These are phyloP conservation scores for Chymomyza caudatula DNA, from an alignment of 2,888 invertebrate species.

Conservation along the genomic window DNA sequence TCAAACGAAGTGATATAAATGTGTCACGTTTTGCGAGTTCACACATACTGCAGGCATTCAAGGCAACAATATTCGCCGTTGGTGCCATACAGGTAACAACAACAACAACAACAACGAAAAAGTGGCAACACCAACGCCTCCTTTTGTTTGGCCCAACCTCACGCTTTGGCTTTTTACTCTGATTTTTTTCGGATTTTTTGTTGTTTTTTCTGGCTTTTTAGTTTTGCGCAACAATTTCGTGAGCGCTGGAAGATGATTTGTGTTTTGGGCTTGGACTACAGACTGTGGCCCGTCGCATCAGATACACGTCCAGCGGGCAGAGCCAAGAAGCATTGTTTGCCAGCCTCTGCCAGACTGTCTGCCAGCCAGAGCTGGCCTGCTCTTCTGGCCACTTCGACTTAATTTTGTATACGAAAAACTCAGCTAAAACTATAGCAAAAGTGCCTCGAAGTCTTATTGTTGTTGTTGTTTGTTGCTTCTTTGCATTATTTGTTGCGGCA, in stretches of 20 bases:
- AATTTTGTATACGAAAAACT: conserved; percentile 51
- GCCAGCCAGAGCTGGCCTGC: conserved; percentile 28
- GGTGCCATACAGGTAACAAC: conserved; percentile 64
- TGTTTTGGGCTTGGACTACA: conserved; percentile 30
- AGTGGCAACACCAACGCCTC: conserved; percentile 70
- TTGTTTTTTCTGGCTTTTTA: conserved; percentile 47
- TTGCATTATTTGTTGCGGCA: conserved; percentile 57
- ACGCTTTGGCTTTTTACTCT: conserved; percentile 71
- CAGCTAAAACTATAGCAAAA: conserved; percentile 48
- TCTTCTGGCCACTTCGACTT: conserved; percentile 48
- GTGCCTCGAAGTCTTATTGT: conserved; percentile 23
- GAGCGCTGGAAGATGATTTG: conserved; percentile 77
- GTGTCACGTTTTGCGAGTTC: conserved; percentile 78
- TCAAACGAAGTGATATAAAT: conserved; percentile 77
- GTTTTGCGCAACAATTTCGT: conserved; percentile 75
- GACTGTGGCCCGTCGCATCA: conserved; percentile 40
- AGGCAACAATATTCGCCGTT: neutral
- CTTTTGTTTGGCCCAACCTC: conserved; percentile 69
- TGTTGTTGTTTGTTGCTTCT: conserved; percentile 51
- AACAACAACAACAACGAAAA: conserved; percentile 24
- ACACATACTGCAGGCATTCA: conserved; percentile 72
- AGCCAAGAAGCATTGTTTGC: conserved; percentile 21
- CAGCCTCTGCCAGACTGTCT: neutral
- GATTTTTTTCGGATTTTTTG: conserved; percentile 47
- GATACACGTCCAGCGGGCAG: conserved; percentile 72